phyloP scores from a whole-genome alignment of 2,113 vertebrate genomes.

The Litocranius walleri region DNA sequence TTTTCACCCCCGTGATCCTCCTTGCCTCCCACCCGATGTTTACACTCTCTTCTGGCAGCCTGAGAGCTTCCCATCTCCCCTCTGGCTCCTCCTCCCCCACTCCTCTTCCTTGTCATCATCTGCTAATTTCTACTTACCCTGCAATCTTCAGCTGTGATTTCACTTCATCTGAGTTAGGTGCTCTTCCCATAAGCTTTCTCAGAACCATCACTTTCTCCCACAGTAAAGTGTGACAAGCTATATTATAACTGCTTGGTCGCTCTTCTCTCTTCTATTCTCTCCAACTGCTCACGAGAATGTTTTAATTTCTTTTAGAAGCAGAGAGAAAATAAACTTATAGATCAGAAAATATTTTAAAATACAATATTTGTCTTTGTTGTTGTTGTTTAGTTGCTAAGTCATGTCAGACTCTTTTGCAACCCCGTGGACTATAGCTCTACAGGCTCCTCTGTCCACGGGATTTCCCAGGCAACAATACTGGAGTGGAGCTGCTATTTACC shows the following conservation, averaged over 20 bases:
- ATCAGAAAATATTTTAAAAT: not conserved
- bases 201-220: not conserved
- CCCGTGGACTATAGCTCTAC: not conserved
- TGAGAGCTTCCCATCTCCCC: not conserved
- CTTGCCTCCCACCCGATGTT: not conserved
- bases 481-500: not conserved
- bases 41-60: not conserved
- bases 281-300: not conserved
- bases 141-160: not conserved
- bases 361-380: not conserved
- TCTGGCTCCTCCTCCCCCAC: not conserved
- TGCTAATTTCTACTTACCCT: not conserved
- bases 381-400: not conserved
- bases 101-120: not conserved
- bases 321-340: not conserved
- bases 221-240: not conserved
- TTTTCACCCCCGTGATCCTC: not conserved
- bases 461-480: not conserved
- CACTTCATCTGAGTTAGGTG: not conserved
- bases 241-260: not conserved
- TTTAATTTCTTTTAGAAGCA: not conserved
- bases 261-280: not conserved
- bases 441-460: not conserved
- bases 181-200: not conserved
- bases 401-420: not conserved